A percentile compares a stretch with the other conserved stretches of the same genome.
Conservation (phyloP, 2,113 vertebrate genomes). For the Polypterus bichir region DNA sequence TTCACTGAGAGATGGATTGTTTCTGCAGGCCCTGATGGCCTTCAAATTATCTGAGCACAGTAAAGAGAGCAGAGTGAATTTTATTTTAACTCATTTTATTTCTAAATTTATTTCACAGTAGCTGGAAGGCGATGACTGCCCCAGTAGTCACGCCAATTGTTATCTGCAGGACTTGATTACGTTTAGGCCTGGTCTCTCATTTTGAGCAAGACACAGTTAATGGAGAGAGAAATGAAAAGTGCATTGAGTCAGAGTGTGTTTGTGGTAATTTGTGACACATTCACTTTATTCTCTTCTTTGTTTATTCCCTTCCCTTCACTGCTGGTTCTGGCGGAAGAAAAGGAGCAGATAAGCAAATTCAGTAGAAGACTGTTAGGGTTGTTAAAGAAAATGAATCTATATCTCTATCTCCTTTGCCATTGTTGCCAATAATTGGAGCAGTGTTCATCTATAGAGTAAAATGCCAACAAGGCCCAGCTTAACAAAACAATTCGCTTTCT, state of each 20-base stretch:
- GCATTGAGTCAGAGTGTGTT: constrained; percentile 54
- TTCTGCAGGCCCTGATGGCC: constrained; percentile 50
- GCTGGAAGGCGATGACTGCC: constrained; percentile 49
- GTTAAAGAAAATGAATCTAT: constrained; percentile 66
- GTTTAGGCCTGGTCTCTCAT: constrained; percentile 52
- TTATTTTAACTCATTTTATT: constrained; percentile 68
- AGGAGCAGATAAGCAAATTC: constrained; percentile 53
- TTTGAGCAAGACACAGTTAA: constrained; percentile 64
- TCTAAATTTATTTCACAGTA: constrained; percentile 56
- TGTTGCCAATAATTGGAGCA: constrained; percentile 65
- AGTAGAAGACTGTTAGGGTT: constrained; percentile 51
- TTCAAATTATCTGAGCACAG: constrained; percentile 52
- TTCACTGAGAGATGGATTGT: constrained; percentile 47
- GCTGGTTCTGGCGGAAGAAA: constrained; percentile 40
- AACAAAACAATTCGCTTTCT: constrained; percentile 57
- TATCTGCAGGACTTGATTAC: constrained; percentile 60
- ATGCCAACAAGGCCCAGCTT: constrained; percentile 55
- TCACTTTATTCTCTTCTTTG: constrained; percentile 49
- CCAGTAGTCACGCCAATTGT: constrained; percentile 56
- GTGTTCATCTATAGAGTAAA: constrained; percentile 56
- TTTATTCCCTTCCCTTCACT: constrained; percentile 41
- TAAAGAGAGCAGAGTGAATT: constrained; percentile 53
- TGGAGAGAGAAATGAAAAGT: constrained; percentile 67
- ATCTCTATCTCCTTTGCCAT: constrained; percentile 49
- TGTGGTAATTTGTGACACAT: constrained; percentile 63